Evolutionary conservation across 2,113 vertebrate genomes (phyloP).

Genomic region (Lathamus discolor): DNA sequence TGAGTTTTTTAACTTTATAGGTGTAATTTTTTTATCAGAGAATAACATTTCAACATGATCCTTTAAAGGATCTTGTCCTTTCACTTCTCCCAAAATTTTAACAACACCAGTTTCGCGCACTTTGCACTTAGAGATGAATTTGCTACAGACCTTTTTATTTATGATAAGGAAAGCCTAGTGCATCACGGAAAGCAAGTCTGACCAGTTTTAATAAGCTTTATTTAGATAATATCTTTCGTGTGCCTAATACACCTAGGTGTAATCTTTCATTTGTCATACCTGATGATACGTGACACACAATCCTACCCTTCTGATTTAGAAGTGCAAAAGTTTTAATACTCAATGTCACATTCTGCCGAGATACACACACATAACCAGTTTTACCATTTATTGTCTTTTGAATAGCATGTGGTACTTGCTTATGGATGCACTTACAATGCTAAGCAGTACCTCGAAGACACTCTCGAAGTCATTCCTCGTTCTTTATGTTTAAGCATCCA

Average conservation of each 20-base stretch:
- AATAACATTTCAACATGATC: background rate
- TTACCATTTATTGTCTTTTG: background rate
- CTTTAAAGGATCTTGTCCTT: background rate
- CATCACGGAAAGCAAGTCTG: background rate
- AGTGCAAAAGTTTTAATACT: background rate
- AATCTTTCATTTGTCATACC: slow-evolving; percentile 26
- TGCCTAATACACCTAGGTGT: background rate
- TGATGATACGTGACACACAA: background rate
- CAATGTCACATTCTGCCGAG: background rate
- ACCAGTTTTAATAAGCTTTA: slow-evolving; percentile 47
- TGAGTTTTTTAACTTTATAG: fast-evolving
- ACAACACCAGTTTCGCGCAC: background rate
- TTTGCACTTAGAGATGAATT: background rate
- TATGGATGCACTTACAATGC: background rate
- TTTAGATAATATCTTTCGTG: slow-evolving; percentile 55
- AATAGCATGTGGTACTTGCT: background rate
- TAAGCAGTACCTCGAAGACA: background rate
- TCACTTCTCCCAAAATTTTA: background rate
- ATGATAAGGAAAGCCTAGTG: background rate
- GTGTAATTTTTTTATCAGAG: background rate
- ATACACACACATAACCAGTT: background rate
- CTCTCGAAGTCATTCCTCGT: background rate
- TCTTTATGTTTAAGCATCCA: background rate
- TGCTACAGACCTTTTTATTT: background rate
- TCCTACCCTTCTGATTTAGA: background rate